Evolutionary conservation across 2,888 invertebrate genomes (phyloP), one percentile per base, ranked within the genome.

Genomic region (Drosophila prostipennis): DNA sequence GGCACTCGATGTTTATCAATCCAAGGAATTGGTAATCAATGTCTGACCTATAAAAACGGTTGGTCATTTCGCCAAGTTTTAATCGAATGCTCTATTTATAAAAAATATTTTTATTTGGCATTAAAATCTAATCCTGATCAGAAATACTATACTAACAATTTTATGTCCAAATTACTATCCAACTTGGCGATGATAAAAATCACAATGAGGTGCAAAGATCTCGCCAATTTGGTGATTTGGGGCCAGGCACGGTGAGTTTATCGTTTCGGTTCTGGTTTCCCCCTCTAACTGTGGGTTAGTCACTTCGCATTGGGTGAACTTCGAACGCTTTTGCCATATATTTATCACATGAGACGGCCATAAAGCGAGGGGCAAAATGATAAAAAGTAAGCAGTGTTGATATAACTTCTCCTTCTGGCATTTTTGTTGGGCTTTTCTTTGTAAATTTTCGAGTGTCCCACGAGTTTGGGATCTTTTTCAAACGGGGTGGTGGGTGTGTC

Each of bases 281-380:
- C 36, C 40, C 34, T 32, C 52, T 45, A 45, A 39, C 53, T 11
- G n/a, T 32, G 43, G 67, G 54, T 67, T 65, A 65, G 67, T 65
- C 67, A 65, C 37, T 67, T 5, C 43, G 37, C 26, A 65, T 65
- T 54, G 37, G 37, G 6, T 59, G 69, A 69, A 69, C 69, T 69
- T 69, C 59, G 69, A 69, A 52, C 69, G 40, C 51, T 37, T 70
- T 70, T 46, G 71, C 67, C 67, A 65, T 65, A 53, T 70, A 70
- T 69, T 69, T 69, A 70, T 70, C 69, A 69, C 69, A 70, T 69
- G 71, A 69, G 69, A 59, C 51, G 59, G 71, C 59, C 59, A 70
- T 69, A 69, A 69, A 70, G 37, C 54, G 32, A 54, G 64, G 67
- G 64, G 64, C 64, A n/a, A 65, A 64, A 65, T 54, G 65, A 65